These are phyloP conservation scores for Myxocyprinus asiaticus DNA, from an alignment of 2,113 vertebrate genomes.

Conservation along the genomic window DNA sequence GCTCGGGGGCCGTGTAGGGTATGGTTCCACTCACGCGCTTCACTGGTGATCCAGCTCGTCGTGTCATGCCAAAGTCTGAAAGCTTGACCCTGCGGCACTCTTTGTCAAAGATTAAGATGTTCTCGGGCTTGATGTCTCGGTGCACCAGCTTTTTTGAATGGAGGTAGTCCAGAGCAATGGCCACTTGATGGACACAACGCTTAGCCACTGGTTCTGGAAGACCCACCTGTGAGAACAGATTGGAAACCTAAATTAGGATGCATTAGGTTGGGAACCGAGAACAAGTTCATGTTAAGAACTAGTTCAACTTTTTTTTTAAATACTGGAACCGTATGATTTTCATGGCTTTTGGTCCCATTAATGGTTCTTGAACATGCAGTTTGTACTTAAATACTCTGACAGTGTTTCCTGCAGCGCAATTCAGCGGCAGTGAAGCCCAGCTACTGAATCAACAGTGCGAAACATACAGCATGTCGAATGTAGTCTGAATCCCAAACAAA, in stretches of 20 bases:
- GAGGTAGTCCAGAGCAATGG: conserved; percentile 80
- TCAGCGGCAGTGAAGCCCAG: too few species aligned
- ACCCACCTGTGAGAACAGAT: conserved; percentile 68
- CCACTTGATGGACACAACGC: conserved; percentile 83
- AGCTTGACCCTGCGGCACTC: conserved; percentile 84
- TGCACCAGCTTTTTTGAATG: conserved; percentile 83
- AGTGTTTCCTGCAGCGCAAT: too few species aligned
- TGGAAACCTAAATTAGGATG: neutral
- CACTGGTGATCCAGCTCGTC: conserved; percentile 79
- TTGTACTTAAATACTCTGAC: too few species aligned
- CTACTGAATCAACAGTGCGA: too few species aligned
- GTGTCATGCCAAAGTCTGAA: conserved; percentile 84
- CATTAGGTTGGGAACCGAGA: too few species aligned
- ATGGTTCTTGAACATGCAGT: too few species aligned
- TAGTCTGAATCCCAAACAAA: too few species aligned
- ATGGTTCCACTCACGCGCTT: conserved; percentile 85
- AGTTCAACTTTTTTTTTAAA: too few species aligned
- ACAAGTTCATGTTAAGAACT: too few species aligned
- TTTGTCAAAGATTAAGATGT: conserved; percentile 83
- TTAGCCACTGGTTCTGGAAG: conserved; percentile 80
- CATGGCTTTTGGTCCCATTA: too few species aligned
- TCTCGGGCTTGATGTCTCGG: conserved; percentile 84
- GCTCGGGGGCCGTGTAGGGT: conserved; percentile 82
- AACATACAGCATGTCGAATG: too few species aligned
- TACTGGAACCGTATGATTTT: too few species aligned